Base-by-base conservation (phyloP, 2,113 vertebrate species). In the Gavia stellata region DNA sequence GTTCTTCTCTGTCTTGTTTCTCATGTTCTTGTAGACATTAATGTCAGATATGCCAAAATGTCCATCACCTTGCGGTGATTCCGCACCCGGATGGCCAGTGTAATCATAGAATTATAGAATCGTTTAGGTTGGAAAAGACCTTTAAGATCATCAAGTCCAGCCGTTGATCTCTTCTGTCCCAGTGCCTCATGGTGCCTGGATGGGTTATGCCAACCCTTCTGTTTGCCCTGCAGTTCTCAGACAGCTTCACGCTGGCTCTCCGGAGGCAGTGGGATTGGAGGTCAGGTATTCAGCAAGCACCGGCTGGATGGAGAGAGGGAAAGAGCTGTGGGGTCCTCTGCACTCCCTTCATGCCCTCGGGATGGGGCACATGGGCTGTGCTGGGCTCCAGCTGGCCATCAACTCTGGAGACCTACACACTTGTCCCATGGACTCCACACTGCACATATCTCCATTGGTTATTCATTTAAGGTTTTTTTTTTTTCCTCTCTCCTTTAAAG, bases 301-400 rank as follows among this genome's bases (percentile, higher is more conserved):
- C 4, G 5, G 8, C 8, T 2, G 8, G 45, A 15, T 2, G 1
- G 52, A 61, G 40, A 66, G 29, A 81, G 6, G 7, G 7, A 10
- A 55, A 50, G 49, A 84, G 31, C 26, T 68, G 33, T 8, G 23
- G n/a, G 9, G 10, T 19, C 62, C 8, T 80, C 14, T 21, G 10
- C 1, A 4, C 17, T 91, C 26, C 36, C 25, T 23, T 83, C 23
- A 40, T 0, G 0, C 1, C 13, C 17, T 53, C 1, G 2, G 25
- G 25, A 21, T 75, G 44, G n/a, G 38, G 14, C 13, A 24, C 12
- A 10, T 3, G 33, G n/a, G 15, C 58, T 77, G 26, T 77, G 33
- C 53, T 86, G 66, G 29, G 29, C 67, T 86, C 59, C 47, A 73
- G 17, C 49, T 67, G 62, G 21, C 67, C 50, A 12, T 65, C 58